Percentiles rank a stretch among this genome's conserved stretches.
Evolutionary conservation across 1,140 invertebrate species (phyloP).

Genomic region (Panagrolaimus sp.): DNA sequence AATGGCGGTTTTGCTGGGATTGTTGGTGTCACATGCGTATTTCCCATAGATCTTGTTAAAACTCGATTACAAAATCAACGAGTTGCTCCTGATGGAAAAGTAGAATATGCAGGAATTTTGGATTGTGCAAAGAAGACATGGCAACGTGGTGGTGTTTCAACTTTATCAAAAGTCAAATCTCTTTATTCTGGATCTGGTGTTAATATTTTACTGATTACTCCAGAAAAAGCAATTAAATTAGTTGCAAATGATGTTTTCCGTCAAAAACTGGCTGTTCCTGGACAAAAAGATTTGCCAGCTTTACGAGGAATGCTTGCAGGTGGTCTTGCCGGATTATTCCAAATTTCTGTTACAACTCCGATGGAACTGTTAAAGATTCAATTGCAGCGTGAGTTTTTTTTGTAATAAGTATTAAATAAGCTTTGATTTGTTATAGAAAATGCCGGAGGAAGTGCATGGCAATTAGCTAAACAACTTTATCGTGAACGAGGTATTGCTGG

Average conservation of each 20-base stretch:
- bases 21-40: conserved; percentile 96
- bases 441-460: conserved; percentile 68
- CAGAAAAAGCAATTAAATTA: conserved; percentile 97
- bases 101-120: conserved; percentile 82
- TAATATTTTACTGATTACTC: conserved; percentile 94
- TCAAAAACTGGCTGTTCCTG: conserved; percentile 68
- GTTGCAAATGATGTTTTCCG: conserved; percentile 97
- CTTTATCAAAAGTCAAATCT: conserved; percentile 40
- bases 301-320: conserved; percentile 79
- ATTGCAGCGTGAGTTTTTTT: conserved; percentile 67
- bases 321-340: conserved; percentile 86
- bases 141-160: conserved; percentile 39
- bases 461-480: conserved; percentile 72
- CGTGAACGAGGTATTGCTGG: conserved; percentile 80
- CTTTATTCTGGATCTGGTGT: conserved; percentile 67
- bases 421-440: conserved; percentile 39
- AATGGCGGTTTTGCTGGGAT: conserved; percentile 98
- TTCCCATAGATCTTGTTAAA: conserved; percentile 86
- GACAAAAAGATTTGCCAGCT: conserved; percentile 68
- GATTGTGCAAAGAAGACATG: conserved; percentile 56
- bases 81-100: conserved; percentile 78
- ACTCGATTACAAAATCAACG: conserved; percentile 62
- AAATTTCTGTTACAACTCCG: conserved; percentile 94
- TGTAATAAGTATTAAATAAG: neutral
- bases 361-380: conserved; percentile 99